Percentiles rank a stretch among this genome's conserved stretches.
phyloP scores from a whole-genome alignment of 2,113 vertebrate species.

The Arizona elegans region DNA sequence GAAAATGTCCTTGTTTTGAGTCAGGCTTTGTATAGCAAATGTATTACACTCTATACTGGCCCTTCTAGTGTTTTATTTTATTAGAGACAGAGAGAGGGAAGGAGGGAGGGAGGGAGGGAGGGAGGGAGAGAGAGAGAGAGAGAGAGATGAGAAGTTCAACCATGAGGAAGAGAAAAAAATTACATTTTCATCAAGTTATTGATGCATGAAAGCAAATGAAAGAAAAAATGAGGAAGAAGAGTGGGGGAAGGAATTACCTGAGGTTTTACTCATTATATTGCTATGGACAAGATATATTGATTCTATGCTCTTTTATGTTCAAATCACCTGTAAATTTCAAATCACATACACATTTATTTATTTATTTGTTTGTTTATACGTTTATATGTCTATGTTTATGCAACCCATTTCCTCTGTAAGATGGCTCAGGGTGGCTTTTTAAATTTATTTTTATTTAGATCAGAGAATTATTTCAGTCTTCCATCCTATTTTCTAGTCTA shows the following conservation, averaged over 20 bases:
- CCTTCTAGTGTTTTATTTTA: neutral
- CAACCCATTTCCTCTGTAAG: no score
- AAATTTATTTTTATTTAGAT: neutral
- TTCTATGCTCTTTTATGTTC: neutral
- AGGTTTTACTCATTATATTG: neutral
- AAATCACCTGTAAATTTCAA: neutral
- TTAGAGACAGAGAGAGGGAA: no score
- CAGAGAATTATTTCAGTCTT: neutral
- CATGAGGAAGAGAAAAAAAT: neutral
- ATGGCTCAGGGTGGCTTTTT: no score
- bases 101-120: no score
- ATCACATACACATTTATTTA: neutral
- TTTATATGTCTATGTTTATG: no score
- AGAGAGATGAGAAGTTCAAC: neutral
- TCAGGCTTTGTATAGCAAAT: neutral
- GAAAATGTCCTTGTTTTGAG: neutral
- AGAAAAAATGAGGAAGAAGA: neutral
- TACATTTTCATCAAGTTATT: neutral
- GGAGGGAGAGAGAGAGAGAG: no score
- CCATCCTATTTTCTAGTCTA: neutral
- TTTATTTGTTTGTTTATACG: no score
- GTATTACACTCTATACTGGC: neutral
- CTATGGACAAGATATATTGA: neutral
- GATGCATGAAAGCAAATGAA: constrained; percentile 14
- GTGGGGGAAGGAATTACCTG: neutral